Evolutionary conservation across 1,140 invertebrate species (phyloP).

Genomic region (Calliopsis andreniformis): DNA sequence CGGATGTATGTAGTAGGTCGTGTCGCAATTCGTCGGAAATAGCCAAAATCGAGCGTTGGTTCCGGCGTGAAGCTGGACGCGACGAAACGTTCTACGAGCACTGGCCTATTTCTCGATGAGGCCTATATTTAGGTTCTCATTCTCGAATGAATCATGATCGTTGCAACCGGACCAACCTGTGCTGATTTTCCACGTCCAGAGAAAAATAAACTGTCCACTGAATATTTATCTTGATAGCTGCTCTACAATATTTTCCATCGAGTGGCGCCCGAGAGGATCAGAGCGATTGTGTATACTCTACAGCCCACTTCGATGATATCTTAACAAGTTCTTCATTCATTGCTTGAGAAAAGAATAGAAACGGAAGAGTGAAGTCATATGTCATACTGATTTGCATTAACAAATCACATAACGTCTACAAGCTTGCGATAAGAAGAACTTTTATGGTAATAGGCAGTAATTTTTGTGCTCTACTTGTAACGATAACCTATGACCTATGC

Average conservation of each 20-base stretch:
- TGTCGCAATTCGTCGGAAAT: constrained; percentile 77
- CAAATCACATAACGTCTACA: not conserved
- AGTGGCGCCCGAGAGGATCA: too few relatives aligned
- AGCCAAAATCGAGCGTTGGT: constrained; percentile 76
- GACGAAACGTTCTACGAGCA: constrained; percentile 71
- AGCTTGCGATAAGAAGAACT: not conserved
- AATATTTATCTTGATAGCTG: not conserved
- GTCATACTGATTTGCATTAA: too few relatives aligned
- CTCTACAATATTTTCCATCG: too few relatives aligned
- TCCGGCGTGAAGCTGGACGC: constrained; percentile 67
- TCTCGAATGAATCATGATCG: constrained; percentile 67
- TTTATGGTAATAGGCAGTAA: not conserved
- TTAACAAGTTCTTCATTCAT: too few relatives aligned
- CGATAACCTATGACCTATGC: constrained; percentile 28
- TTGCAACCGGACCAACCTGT: constrained; percentile 15
- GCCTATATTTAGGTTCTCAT: constrained; percentile 75
- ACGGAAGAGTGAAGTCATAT: too few relatives aligned
- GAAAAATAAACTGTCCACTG: constrained; percentile 6
- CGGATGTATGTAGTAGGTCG: constrained; percentile 52
- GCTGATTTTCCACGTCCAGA: constrained; percentile 18
- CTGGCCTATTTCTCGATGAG: constrained; percentile 78
- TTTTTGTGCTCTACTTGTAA: not conserved
- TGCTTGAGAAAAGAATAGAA: too few relatives aligned
- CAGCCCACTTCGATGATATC: too few relatives aligned
- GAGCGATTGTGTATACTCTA: too few relatives aligned